A percentile compares a stretch with the other conserved stretches of the same genome.
Conservation (phyloP, 2,797 vertebrate genomes). For the Pogoniulus pusillus region DNA sequence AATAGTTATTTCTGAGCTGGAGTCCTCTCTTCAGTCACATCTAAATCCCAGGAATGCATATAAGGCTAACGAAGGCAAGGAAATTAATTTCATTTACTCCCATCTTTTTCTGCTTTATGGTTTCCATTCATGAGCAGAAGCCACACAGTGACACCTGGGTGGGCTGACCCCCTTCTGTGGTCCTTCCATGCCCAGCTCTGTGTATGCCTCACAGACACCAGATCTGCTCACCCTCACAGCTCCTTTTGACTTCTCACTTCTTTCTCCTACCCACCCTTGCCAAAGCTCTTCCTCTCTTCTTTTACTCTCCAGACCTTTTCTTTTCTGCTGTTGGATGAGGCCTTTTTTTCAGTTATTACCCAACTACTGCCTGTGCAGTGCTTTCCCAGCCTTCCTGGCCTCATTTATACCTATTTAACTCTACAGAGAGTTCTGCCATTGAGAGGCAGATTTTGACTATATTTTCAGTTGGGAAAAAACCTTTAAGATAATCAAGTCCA, state of each 20-base stretch:
- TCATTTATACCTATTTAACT: no score
- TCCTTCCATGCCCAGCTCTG: fast-evolving
- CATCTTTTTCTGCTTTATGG: background rate
- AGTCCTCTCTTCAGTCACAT: background rate
- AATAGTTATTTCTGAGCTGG: background rate
- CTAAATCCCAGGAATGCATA: background rate
- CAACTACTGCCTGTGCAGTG: no score
- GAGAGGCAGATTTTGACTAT: no score
- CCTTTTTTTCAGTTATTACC: no score
- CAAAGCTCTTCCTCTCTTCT: background rate
- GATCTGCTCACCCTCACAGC: no score
- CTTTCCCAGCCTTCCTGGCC: no score
- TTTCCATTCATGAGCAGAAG: background rate
- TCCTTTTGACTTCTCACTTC: background rate
- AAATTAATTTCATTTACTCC: background rate
- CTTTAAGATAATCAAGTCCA: no score
- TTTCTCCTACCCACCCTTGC: background rate
- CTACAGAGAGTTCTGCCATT: no score
- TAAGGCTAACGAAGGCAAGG: background rate
- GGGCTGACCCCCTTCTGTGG: background rate
- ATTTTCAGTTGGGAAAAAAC: no score
- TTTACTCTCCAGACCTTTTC: background rate
- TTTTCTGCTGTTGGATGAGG: background rate
- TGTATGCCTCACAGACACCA: fast-evolving
- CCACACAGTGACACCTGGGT: fast-evolving